Base-by-base conservation (phyloP, 2,113 vertebrate species). In the Sceloporus undulatus region DNA sequence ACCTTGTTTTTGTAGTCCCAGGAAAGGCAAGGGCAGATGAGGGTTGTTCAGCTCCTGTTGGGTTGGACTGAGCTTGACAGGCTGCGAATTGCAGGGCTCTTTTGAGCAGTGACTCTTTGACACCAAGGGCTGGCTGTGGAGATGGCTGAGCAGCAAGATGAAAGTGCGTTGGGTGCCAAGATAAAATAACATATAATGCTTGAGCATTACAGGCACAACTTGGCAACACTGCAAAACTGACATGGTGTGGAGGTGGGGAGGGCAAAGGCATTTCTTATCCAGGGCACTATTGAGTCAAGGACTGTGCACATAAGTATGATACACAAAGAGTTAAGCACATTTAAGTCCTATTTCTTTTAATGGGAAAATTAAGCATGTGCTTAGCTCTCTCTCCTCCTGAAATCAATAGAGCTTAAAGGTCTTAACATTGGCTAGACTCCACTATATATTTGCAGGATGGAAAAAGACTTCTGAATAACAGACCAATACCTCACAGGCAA, bases 401-500 rank as follows among this genome's bases (percentile, higher is more conserved):
- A 87, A 87, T 73, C 68, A 74, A 86, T 78, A 78, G 40, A 59
- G 3, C 59, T 78, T 74, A 81, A 42, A 65, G 34, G 56, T 70
- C 71, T 87, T 74, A 81, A 14, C 13, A 65, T 71, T 65, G 56
- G 70, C 68, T 87, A 48, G 71, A 62, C 38, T 74, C 27, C 74
- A 54, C 27, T 73, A n/a, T 86, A 14, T 7, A 0, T 85, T 29
- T 86, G 87, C 21, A 54, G 10, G 79, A 71, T 40, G 89, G 9
- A 88, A 79, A 84, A 77, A 29, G 0, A 3, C 82, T 87, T 88
- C 54, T 76, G 90, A 87, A 85, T 16, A 76, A 1, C n/a, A 87
- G 73, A 87, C 80, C 25, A 40, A 52, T 25, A n/a, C 29, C 52
- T 79, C 87, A 86, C 89, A 89, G 90, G 40, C 9, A 87, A 65